Evolutionary conservation across 53 echinoderm and acorn worm genomes (phyloP).

Genomic region (Mesocentrotus franciscanus): DNA sequence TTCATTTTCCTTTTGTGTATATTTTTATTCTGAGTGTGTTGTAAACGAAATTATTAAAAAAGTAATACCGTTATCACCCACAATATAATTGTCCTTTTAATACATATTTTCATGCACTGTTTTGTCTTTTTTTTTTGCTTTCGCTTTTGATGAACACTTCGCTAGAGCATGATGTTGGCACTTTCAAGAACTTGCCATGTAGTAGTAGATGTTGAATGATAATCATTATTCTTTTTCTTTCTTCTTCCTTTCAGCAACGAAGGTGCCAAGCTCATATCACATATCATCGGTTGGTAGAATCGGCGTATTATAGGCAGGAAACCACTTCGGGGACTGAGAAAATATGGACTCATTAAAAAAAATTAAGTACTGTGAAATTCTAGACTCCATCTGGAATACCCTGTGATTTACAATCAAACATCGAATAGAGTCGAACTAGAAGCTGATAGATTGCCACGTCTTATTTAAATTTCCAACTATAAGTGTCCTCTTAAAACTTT

Average conservation of each 20-base stretch:
- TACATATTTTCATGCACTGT: too few species aligned
- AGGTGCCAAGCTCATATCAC: not conserved
- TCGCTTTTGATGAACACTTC: too few species aligned
- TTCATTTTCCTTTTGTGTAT: too few species aligned
- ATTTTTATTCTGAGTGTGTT: too few species aligned
- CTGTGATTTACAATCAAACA: not conserved
- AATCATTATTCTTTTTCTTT: too few species aligned
- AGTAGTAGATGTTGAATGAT: too few species aligned
- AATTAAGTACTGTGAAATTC: not conserved
- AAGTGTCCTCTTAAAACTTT: not conserved
- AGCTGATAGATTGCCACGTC: not conserved
- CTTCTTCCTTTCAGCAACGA: not conserved
- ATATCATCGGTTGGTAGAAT: not conserved
- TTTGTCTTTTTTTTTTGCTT: too few species aligned
- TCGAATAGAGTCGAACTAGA: not conserved
- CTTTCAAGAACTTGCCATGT: not conserved
- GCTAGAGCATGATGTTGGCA: not conserved
- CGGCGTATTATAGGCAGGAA: not conserved
- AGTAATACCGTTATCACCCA: too few species aligned
- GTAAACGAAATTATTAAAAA: too few species aligned
- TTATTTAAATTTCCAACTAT: not conserved
- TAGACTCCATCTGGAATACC: not conserved
- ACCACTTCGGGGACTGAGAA: not conserved
- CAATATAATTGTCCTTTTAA: too few species aligned
- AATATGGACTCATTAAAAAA: not conserved